Evolutionary conservation across 2,888 invertebrate genomes (phyloP).

Genomic region (Aradus depressus): DNA sequence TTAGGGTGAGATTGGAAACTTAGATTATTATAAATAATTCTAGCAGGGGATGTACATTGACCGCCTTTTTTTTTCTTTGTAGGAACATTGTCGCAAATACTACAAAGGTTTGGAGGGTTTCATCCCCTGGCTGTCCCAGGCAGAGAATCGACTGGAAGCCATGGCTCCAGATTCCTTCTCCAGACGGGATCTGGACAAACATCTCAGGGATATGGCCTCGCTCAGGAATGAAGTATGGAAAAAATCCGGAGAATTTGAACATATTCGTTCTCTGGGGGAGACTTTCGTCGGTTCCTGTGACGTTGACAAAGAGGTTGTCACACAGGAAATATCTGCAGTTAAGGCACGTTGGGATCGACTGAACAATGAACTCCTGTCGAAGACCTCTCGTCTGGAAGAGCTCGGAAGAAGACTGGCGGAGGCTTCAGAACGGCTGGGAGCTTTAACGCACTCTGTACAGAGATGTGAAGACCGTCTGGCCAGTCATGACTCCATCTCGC

Average conservation of each 20-base stretch:
- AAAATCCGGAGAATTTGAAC: constrained; percentile 86
- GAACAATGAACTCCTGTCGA: constrained; percentile 67
- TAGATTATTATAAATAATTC: no score
- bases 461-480: constrained; percentile 79
- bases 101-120: constrained; percentile 73
- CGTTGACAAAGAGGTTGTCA: constrained; percentile 79
- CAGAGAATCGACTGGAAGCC: constrained; percentile 71
- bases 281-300: constrained; percentile 80
- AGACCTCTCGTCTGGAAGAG: constrained; percentile 70
- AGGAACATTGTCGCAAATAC: constrained; percentile 81
- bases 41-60: no score
- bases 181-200: constrained; percentile 75
- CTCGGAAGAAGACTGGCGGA: constrained; percentile 70
- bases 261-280: constrained; percentile 73
- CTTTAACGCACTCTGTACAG: constrained; percentile 71
- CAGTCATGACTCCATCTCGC: constrained; percentile 52
- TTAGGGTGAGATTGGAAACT: no score
- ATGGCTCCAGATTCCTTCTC: constrained; percentile 70
- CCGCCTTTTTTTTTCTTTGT: constrained; percentile 5
- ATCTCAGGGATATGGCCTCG: constrained; percentile 72
- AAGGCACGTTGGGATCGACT: constrained; percentile 85
- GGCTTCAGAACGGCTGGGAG: constrained; percentile 72
- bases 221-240: constrained; percentile 87
- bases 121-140: constrained; percentile 76
- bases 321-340: constrained; percentile 65